Evolutionary conservation across 1,140 invertebrate species (phyloP).

Genomic region (Drosophila rhopaloa): DNA sequence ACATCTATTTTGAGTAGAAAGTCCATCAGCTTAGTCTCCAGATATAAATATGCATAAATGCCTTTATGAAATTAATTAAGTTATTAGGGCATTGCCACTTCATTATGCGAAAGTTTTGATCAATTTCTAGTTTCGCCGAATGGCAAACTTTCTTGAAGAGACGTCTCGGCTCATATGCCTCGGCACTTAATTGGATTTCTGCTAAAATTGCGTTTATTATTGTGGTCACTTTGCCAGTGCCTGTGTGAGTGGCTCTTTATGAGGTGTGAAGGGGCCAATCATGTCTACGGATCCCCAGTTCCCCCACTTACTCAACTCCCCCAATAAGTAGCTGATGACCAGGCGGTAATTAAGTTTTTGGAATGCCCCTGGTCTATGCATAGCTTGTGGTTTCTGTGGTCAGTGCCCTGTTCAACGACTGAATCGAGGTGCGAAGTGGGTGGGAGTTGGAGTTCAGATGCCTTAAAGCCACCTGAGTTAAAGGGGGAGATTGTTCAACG

Average conservation of each 20-base stretch:
- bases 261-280: slow-evolving; percentile 76
- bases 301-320: slow-evolving; percentile 20
- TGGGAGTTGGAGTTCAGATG: neutral
- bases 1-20: too few relatives aligned
- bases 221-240: slow-evolving; percentile 53
- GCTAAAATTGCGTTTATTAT: slow-evolving; percentile 82
- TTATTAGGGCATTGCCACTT: neutral
- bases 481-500: slow-evolving; percentile 39
- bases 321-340: slow-evolving; percentile 58
- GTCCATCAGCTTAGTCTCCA: too few relatives aligned
- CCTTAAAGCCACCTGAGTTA: slow-evolving; percentile 50
- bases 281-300: slow-evolving; percentile 20
- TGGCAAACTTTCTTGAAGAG: slow-evolving; percentile 44
- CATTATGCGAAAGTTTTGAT: neutral
- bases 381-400: slow-evolving; percentile 59
- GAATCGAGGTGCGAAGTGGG: slow-evolving; percentile 15
- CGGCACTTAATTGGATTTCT: slow-evolving; percentile 78
- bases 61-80: too few relatives aligned
- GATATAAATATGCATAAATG: too few relatives aligned
- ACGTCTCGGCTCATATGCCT: slow-evolving; percentile 60
- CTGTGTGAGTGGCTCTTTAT: slow-evolving; percentile 54
- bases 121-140: slow-evolving; percentile 18
- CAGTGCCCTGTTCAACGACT: slow-evolving; percentile 12
- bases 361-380: slow-evolving; percentile 36
- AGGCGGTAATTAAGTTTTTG: slow-evolving; percentile 78